These are phyloP conservation scores for Origma solitaria DNA, from an alignment of 2,113 vertebrate genomes.

Conservation along the genomic window DNA sequence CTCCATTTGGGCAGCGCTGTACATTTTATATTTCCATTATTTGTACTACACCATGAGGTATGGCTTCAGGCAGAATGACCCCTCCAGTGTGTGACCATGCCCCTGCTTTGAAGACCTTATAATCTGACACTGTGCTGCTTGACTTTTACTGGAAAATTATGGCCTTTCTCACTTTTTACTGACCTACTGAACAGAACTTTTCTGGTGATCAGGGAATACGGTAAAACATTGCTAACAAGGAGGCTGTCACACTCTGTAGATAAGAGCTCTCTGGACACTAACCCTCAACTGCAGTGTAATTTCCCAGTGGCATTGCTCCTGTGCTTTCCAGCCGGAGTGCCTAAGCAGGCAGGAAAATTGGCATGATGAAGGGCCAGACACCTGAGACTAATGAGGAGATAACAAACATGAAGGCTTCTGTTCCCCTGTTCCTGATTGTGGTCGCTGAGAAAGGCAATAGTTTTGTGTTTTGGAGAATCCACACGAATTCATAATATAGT, in stretches of 20 bases:
- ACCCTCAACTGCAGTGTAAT: not conserved
- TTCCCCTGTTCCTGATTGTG: not conserved
- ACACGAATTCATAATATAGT: not conserved
- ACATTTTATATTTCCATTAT: not conserved
- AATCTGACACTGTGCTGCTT: not conserved
- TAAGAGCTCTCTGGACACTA: not conserved
- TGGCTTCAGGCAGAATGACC: not conserved
- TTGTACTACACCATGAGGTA: not conserved
- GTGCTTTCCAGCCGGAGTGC: not conserved
- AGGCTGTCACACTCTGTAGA: not conserved
- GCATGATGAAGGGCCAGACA: not conserved
- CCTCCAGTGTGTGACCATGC: not conserved
- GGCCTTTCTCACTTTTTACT: not conserved
- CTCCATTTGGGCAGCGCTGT: not conserved
- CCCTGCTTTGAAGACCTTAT: not conserved
- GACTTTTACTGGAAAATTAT: not conserved
- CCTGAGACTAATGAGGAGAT: rapidly evolving
- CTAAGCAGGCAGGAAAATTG: not conserved
- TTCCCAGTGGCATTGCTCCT: not conserved
- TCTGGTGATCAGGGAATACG: not conserved
- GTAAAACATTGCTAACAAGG: not conserved
- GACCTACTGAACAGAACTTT: not conserved
- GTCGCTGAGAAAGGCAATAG: not conserved
- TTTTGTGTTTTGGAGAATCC: not conserved
- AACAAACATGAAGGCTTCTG: not conserved